Percentiles rank a stretch among this genome's conserved stretches.
Evolutionary conservation across 1,140 invertebrate genomes (phyloP).

Genomic region (Neomicropteryx cornuta): DNA sequence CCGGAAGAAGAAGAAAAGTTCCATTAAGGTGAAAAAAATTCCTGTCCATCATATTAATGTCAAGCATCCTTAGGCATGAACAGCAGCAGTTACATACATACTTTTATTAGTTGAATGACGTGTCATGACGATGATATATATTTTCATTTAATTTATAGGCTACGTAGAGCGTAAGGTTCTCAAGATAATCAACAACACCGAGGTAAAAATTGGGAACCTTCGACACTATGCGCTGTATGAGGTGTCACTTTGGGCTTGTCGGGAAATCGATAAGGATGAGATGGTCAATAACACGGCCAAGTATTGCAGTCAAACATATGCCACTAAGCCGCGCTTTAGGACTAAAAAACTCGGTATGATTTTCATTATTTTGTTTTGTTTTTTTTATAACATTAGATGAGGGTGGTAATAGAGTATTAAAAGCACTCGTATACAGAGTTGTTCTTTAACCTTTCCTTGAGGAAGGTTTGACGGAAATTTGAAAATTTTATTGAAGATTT

Average conservation of each 20-base stretch:
- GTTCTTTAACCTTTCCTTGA: no score
- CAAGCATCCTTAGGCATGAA: no score
- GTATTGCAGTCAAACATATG: conserved; percentile 32
- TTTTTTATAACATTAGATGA: no score
- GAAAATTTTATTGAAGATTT: no score
- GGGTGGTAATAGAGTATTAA: no score
- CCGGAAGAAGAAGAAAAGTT: no score
- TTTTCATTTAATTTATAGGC: conserved; percentile 16
- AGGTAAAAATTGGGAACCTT: conserved; percentile 48
- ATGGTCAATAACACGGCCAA: conserved; percentile 24
- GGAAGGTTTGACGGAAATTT: no score
- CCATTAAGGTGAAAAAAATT: no score
- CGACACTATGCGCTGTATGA: conserved; percentile 63
- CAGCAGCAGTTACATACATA: no score
- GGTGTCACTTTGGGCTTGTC: conserved; percentile 60
- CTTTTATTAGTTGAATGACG: conserved; percentile 1
- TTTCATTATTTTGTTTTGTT: background rate
- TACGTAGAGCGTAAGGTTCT: conserved; percentile 27
- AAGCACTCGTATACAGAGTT: no score
- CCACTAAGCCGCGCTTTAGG: conserved; percentile 29
- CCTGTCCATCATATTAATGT: no score
- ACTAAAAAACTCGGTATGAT: conserved; percentile 22
- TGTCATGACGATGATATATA: background rate
- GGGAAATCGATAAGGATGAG: conserved; percentile 32
- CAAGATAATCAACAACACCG: conserved; percentile 22